Base-by-base conservation (phyloP, 1,140 invertebrate genomes). In the Tetramorium parvispinum region DNA sequence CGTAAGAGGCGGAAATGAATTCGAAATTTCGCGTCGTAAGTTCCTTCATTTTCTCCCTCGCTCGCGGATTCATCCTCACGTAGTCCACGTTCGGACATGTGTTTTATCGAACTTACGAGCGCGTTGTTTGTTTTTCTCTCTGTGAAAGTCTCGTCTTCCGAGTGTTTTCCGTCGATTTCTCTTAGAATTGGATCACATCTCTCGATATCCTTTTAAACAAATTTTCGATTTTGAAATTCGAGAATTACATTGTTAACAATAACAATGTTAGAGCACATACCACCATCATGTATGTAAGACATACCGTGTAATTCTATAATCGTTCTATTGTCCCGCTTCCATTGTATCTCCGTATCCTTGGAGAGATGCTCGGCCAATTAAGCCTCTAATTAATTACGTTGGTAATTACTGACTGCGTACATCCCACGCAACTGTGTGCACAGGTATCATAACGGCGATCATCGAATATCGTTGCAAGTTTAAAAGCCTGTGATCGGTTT, bases 1-100 rank as follows among this genome's bases (percentile, higher is more conserved):
- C 61, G 85, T 76, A 79, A 85, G 73, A 70, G 61, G 73, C 57
- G 13, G 82, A 88, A 89, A 83, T 88, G 82, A 89, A 89, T 89
- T 89, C 57, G 85, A 89, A 89, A 88, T 83, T 89, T 85, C 51
- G 77, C 61, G 53, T 82, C 71, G 61, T 78, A 75, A 88, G 82
- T 88, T 89, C 73, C 77, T 65, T 89, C 77, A 53, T 81, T 81
- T 78, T 75, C 51, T 73, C 11, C 6, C 32, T 61, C 13, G 57
- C 11, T 16, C 11, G 27, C 40, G 8, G 4, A 4, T 32, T 88
- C 49, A 32, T 73, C 71, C 81, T 51, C 73, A 79, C 75, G 63
- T 66, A 10, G 40, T 79, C 24, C 87, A 57, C 87, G 24, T 88
- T 55, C 59, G 43, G 43, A 24, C 18, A 18, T 53, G 53, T 71